Base-by-base conservation (phyloP, 2,797 vertebrate genomes). In the Labroides dimidiatus region DNA sequence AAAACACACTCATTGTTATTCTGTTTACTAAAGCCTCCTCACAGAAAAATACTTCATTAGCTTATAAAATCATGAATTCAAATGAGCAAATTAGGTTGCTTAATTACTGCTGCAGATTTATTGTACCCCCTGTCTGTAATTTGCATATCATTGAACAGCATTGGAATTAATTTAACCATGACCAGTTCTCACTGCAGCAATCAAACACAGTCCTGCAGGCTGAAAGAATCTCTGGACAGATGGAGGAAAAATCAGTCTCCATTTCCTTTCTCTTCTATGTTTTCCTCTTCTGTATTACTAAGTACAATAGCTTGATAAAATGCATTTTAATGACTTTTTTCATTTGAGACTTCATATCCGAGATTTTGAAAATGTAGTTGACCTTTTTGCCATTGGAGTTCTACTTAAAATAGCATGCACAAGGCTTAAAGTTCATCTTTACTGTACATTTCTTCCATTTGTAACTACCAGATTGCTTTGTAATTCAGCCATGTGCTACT, bases 71-170 rank as follows among this genome's bases (percentile, higher is more conserved):
- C 37, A 55, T 64, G 43, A 69, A 78, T 82, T 75, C 41, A 78
- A 80, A 86, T 82, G 61, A 87, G 72, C 42, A 70, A 68, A 74
- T 80, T 62, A 72, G 43, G 64, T 45, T 8, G 20, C 55, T 69
- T 90, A 76, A 85, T 89, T 86, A 83, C 63, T 63, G 62, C 37
- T 67, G 66, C 64, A 78, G 33, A 77, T 74, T 80, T 47, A 76
- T 30, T 63, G 50, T 69, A 75, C 69, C 56, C 67, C 74, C 75
- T 74, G 66, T 58, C 60, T 70, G 50, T 86, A 64, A 84, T 84
- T 82, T 81, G 84, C 81, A 80, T 84, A 72, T 69, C 48, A 68
- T 47, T 55, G 53, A 58, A 53, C 14, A 39, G 61, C 64, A 64
- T 77, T 74, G 6, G 24, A 77, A 81, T 68, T 64, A 59, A 87